Percentiles rank a stretch among this genome's conserved stretches.
Evolutionary conservation across 1,140 invertebrate species (phyloP).

Genomic region (Tetraneura akinire): DNA sequence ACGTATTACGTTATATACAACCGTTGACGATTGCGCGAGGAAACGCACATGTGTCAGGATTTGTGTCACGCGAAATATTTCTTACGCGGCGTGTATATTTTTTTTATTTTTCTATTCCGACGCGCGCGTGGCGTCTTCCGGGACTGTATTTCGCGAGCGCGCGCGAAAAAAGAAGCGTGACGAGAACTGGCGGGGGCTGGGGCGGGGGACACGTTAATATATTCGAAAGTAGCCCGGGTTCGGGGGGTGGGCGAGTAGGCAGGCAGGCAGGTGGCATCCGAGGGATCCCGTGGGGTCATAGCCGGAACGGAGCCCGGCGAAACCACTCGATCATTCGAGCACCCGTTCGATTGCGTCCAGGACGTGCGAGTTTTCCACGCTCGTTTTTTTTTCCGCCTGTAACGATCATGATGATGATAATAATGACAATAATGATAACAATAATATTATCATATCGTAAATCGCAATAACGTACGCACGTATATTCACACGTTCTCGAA

Average conservation of each 20-base stretch:
- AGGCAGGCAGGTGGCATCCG: slow-evolving; percentile 14
- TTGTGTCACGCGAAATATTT: slow-evolving; percentile 45
- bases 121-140: background rate
- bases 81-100: too few species aligned
- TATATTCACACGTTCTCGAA: too few species aligned
- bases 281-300: slow-evolving; percentile 34
- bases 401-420: too few species aligned
- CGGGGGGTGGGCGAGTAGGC: too few species aligned
- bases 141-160: background rate
- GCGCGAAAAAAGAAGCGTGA: background rate
- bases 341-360: slow-evolving; percentile 17
- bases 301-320: background rate
- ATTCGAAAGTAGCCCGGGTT: background rate
- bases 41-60: slow-evolving; percentile 48
- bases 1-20: slow-evolving; percentile 31
- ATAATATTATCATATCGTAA: too few species aligned
- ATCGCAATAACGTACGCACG: too few species aligned
- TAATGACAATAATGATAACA: too few species aligned
- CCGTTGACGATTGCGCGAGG: slow-evolving; percentile 37
- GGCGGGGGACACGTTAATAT: slow-evolving; percentile 32
- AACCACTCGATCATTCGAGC: slow-evolving; percentile 46
- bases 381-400: background rate
- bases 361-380: slow-evolving; percentile 13
- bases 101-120: background rate
- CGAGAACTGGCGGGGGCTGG: background rate